Base-by-base conservation (phyloP, 2,888 invertebrate species). In the Coronaproctus castanopsis region DNA sequence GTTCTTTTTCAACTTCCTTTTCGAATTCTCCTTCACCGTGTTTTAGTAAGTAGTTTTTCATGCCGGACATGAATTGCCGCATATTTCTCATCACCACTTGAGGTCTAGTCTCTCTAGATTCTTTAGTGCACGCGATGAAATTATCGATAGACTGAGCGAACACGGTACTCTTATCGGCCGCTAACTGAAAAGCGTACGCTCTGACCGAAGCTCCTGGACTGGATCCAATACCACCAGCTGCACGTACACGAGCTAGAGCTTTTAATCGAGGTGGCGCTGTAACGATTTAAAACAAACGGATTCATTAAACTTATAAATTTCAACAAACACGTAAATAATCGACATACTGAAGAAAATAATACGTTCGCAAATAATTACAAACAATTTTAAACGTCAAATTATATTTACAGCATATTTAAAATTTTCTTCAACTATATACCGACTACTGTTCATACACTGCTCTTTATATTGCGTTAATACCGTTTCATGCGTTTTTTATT, bases 31-130 rank as follows among this genome's bases (percentile, higher is more conserved):
- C 83, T 70, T 96, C 95, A 20, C 95, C 95, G 68, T 93, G 91
- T 69, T 93, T 93, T 36, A 95, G 88, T 62, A 96, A 77, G 72
- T 95, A 97, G 73, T 97, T 97, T 73, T 96, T 96, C 84, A 97
- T 95, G 59, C 95, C 96, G 19, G 89, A 93, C 89, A 96, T 93
- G 71, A 96, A 97, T 72, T 95, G 93, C 1, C 95, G 80, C 77
- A 93, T 87, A 69, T 88, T 88, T 62, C 87, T 78, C 87, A 88
- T 87, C 64, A 87, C 87, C 60, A 89, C 78, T 72, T 87, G 86
- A 1, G 92, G 92, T 68, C 85, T 86, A 24, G 80, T 82, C 70
- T 93, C 92, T 64, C 85, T 83, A 18, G 90, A 88, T 69, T 93
- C 92, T 66, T 83, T 78, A 8, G 93, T 93, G 71, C 93, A 93